Base-by-base conservation (phyloP, 2,797 vertebrate genomes). In the Sebastes minor region DNA sequence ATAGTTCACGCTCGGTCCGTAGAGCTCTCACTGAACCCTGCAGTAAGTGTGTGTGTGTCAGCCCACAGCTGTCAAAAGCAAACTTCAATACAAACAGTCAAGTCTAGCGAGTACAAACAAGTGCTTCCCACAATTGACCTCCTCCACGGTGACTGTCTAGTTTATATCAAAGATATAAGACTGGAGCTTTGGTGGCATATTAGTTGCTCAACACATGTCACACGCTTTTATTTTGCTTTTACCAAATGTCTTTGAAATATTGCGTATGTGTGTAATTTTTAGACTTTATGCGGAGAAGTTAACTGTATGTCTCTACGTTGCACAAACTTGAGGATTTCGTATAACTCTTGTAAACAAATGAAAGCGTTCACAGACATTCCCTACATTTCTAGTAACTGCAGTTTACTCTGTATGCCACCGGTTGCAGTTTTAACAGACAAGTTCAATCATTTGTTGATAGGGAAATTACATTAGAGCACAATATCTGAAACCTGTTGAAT, bases 51-150 rank as follows among this genome's bases (percentile, higher is more conserved):
- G 46, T 20, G 73, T n/a, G 55, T 49, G 59, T 66, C 2, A n/a
- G 32, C 80, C 67, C 33, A 76, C 64, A 64, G 73, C 56, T 86
- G 49, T 85, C 66, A 69, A 78, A 71, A 57, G 38, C 78, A 62
- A 80, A 82, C 73, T 81, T 32, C 9, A 27, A 84, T 56, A 64
- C 64, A 78, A 74, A 70, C 80, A 70, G 78, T 74, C 68, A 82
- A 42, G 64, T 83, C 73, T 22, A 68, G 38, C 1, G 13, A 81
- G 63, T 71, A 69, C 74, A 89, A 85, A 73, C 67, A 74, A 67
- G 57, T 57, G 64, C 73, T 85, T 80, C 32, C 71, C 28, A 73
- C 57, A 56, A 53, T 16, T 57, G 33, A 83, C 72, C 84, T 71
- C 68, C 71, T 78, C 27, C 57, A 72, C 25, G 4, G 69, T 55